Evolutionary conservation across 2,797 vertebrate species (phyloP).

Genomic region (Acrossocheilus fasciatus): DNA sequence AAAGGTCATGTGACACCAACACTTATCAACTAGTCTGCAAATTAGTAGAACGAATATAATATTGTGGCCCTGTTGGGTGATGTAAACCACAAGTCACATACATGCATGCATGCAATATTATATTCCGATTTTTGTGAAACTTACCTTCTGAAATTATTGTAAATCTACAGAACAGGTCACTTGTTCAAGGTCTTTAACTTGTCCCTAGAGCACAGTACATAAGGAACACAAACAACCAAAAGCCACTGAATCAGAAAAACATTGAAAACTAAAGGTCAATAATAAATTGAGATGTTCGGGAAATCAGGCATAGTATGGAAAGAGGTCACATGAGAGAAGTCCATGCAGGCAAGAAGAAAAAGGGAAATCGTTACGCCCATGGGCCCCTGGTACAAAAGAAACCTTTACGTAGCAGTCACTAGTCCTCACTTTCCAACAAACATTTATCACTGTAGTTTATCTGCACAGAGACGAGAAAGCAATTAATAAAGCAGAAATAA

Average conservation of each 20-base stretch:
- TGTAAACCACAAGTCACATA: neutral
- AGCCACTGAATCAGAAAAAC: no score
- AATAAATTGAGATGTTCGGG: neutral
- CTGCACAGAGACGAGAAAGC: neutral
- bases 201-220: neutral
- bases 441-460: neutral
- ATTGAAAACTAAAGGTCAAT: neutral
- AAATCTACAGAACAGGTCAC: neutral
- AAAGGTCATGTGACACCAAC: constrained; percentile 11
- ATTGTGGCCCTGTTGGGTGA: neutral
- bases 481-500: constrained; percentile 11
- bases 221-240: neutral
- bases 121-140: no score
- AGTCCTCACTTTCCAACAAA: neutral
- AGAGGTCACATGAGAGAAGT: neutral
- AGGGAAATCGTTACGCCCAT: neutral
- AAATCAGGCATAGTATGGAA: neutral
- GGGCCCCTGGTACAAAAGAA: neutral
- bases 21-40: neutral
- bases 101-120: neutral
- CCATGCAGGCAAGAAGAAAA: neutral
- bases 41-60: neutral
- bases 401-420: neutral
- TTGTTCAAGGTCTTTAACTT: constrained; percentile 9
- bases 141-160: neutral